Conservation (phyloP, 2,888 invertebrate species). For the Eristalis pertinax region DNA sequence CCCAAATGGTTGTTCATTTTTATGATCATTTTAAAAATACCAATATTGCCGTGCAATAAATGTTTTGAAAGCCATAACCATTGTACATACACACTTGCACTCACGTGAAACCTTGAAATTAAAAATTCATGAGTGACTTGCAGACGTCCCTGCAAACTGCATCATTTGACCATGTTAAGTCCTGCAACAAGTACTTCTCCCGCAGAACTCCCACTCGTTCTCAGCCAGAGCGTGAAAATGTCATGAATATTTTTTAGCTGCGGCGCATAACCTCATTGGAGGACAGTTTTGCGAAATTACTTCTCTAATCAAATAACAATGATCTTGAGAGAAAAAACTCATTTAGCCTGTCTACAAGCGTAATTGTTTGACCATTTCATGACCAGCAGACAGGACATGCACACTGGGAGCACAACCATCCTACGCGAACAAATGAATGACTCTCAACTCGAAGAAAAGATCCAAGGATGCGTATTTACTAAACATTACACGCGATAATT, state of each 20-base stretch:
- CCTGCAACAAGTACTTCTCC: constrained; percentile 48
- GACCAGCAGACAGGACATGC: constrained; percentile 17
- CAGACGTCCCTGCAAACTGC: constrained; percentile 22
- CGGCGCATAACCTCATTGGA: not conserved
- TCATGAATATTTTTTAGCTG: not conserved
- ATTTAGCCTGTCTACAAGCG: constrained; percentile 44
- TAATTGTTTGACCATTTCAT: constrained; percentile 47
- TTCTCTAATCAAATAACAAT: constrained; percentile 50
- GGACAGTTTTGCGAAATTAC: constrained; percentile 39
- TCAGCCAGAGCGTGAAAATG: not conserved
- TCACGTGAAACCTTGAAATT: not conserved
- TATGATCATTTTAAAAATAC: constrained; percentile 14
- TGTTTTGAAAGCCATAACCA: constrained; percentile 16
- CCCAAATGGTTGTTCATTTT: constrained; percentile 5
- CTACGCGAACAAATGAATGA: constrained; percentile 16
- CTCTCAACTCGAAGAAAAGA: constrained; percentile 18
- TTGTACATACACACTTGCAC: not conserved
- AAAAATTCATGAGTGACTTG: constrained; percentile 9
- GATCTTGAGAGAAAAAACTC: constrained; percentile 53
- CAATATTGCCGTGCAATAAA: constrained; percentile 43
- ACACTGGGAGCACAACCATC: not conserved
- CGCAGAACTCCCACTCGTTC: not conserved
- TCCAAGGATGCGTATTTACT: constrained; percentile 29
- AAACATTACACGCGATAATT: constrained; percentile 40
- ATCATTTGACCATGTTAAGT: constrained; percentile 13